Evolutionary conservation across 2,797 vertebrate species (phyloP).

Genomic region (Oophaga sylvatica): DNA sequence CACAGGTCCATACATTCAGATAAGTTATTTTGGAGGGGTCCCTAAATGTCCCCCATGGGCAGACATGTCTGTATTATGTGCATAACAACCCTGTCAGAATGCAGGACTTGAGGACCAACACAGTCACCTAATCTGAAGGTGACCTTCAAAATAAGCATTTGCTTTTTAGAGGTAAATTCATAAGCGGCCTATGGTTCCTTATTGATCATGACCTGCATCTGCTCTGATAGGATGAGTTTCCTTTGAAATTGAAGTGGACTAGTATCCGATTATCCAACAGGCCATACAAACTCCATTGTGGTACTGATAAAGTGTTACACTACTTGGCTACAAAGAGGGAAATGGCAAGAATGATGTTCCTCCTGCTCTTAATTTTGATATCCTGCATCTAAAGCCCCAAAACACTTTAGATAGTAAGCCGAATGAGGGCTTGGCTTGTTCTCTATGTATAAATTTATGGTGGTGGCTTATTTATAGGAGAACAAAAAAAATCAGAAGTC

Average conservation of each 20-base stretch:
- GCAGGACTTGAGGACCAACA: background rate
- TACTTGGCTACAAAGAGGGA: too few species aligned
- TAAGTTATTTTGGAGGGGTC: background rate
- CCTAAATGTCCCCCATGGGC: background rate
- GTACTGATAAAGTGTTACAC: background rate
- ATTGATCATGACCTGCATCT: background rate
- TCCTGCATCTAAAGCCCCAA: too few species aligned
- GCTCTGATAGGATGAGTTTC: too few species aligned
- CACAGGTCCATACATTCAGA: background rate
- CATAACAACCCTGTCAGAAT: background rate
- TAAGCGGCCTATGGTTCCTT: background rate
- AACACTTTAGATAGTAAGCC: too few species aligned
- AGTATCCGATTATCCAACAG: too few species aligned
- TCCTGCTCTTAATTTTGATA: too few species aligned
- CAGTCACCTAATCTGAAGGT: background rate
- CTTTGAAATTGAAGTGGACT: too few species aligned
- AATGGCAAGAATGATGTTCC: too few species aligned
- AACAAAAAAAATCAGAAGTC: too few species aligned
- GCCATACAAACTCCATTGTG: background rate
- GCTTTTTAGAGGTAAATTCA: background rate
- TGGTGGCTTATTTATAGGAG: too few species aligned
- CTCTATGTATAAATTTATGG: too few species aligned
- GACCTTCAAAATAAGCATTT: background rate
- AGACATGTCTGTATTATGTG: background rate
- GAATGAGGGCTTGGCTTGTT: too few species aligned